Conservation (phyloP, 2,888 invertebrate genomes). For the Stictocephala bisonia region DNA sequence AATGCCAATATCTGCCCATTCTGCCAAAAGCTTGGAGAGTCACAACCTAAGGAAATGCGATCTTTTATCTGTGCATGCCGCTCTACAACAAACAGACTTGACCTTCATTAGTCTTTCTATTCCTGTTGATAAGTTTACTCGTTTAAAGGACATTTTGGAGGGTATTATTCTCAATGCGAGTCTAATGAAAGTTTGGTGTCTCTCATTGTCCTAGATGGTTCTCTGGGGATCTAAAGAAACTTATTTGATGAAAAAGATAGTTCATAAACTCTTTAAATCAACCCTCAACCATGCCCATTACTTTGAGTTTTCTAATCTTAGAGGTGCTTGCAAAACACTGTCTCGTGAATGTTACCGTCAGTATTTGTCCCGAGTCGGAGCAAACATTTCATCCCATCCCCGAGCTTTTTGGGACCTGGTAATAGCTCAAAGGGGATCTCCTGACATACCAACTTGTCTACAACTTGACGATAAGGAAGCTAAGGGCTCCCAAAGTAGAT, state of each 20-base stretch:
- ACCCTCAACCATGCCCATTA: too few relatives aligned
- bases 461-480: neutral
- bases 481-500: neutral
- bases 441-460: neutral
- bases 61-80: neutral
- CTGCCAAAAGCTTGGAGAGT: neutral
- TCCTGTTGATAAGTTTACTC: neutral
- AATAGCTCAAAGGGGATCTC: neutral
- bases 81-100: neutral
- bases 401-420: neutral
- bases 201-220: too few relatives aligned
- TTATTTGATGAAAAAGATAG: too few relatives aligned
- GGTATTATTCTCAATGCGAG: too few relatives aligned
- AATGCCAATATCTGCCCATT: neutral
- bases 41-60: constrained; percentile 8
- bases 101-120: neutral
- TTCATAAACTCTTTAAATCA: too few relatives aligned
- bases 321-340: neutral
- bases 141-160: too few relatives aligned
- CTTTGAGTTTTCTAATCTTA: neutral
- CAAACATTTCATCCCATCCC: constrained; percentile 1
- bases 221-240: too few relatives aligned
- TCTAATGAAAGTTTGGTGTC: too few relatives aligned
- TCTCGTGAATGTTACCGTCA: neutral
- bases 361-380: neutral